Evolutionary conservation across 2,113 vertebrate species (phyloP).

Genomic region (Zeus faber): DNA sequence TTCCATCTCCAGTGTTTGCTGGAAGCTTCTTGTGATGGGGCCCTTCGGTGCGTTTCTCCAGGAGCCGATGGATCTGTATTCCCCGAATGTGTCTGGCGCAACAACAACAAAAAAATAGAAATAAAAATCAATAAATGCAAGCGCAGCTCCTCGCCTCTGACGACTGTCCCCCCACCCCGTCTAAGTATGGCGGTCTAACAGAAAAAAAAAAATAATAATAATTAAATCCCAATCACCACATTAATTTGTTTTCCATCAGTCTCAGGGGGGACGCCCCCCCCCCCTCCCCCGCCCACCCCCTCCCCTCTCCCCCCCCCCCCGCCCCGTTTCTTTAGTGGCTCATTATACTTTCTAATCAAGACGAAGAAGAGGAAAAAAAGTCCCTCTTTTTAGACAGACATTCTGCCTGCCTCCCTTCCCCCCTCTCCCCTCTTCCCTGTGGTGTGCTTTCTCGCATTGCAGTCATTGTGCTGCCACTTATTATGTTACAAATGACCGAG

Average conservation of each 20-base stretch:
- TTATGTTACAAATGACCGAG: slow-evolving; percentile 99
- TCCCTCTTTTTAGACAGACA: slow-evolving; percentile 84
- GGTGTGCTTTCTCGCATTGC: slow-evolving; percentile 84
- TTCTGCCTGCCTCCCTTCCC: slow-evolving; percentile 87
- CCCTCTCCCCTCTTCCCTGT: slow-evolving; percentile 83
- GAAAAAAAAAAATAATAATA: slow-evolving; percentile 82
- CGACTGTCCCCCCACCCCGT: slow-evolving; percentile 82
- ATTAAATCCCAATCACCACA: slow-evolving; percentile 91
- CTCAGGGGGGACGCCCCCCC: slow-evolving; percentile 87
- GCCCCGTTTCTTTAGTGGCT: slow-evolving; percentile 86
- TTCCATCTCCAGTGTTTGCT: slow-evolving; percentile 92
- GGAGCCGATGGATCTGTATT: slow-evolving; percentile 99
- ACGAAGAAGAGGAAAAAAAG: slow-evolving; percentile 78
- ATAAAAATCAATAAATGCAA: slow-evolving; percentile 97
- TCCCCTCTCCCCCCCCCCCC: no score
- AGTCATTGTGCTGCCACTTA: slow-evolving; percentile 99
- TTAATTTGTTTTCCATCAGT: slow-evolving; percentile 90
- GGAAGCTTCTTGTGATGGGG: slow-evolving; percentile 94
- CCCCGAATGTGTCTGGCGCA: slow-evolving; percentile 85
- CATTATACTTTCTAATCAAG: slow-evolving; percentile 94
- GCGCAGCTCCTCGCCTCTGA: slow-evolving; percentile 86
- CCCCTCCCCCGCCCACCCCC: no score
- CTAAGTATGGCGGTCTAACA: slow-evolving; percentile 83
- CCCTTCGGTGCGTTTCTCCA: slow-evolving; percentile 74
- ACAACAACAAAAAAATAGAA: no score